A percentile compares a stretch with the other conserved stretches of the same genome.
Evolutionary conservation across 2,888 invertebrate species (phyloP).

Genomic region (Scaeva pyrastri): DNA sequence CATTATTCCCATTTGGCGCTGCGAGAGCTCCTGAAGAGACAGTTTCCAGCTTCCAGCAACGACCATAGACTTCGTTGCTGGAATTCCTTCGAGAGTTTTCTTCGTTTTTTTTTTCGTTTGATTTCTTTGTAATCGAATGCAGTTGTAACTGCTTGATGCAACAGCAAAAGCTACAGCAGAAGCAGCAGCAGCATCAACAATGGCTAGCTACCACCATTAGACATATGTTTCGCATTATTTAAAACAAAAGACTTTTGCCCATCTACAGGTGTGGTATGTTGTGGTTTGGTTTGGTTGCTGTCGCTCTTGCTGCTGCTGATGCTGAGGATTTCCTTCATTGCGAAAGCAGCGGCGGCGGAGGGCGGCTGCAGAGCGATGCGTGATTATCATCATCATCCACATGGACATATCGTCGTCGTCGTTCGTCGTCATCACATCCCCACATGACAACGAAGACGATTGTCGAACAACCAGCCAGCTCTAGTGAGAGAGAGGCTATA

Average conservation of each 20-base stretch:
- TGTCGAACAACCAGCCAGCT: constrained; percentile 40
- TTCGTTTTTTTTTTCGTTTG: constrained; percentile 67
- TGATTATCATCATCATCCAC: constrained; percentile 68
- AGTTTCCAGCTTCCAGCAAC: constrained; percentile 2
- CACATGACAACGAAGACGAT: constrained; percentile 46
- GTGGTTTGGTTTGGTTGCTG: constrained; percentile 22
- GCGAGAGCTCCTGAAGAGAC: constrained; percentile 23
- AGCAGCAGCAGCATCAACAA: constrained; percentile 46
- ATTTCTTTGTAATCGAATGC: constrained; percentile 75
- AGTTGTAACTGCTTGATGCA: constrained; percentile 57
- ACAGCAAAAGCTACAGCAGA: constrained; percentile 19
- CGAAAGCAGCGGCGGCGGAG: constrained; percentile 45
- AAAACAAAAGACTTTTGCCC: constrained; percentile 76
- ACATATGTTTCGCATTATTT: constrained; percentile 76
- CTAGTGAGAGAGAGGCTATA: neutral
- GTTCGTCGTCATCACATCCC: constrained; percentile 32
- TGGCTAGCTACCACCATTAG: constrained; percentile 72
- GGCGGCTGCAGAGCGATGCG: constrained; percentile 49
- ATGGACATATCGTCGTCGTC: constrained; percentile 49
- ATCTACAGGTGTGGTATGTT: constrained; percentile 74
- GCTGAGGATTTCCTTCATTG: constrained; percentile 66
- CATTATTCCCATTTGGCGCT: constrained; percentile 73
- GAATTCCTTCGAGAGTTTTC: constrained; percentile 78
- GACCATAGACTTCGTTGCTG: constrained; percentile 54
- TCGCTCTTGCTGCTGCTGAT: neutral